phyloP scores from a whole-genome alignment of 2,113 vertebrate genomes.

The Nesogale talazaci region DNA sequence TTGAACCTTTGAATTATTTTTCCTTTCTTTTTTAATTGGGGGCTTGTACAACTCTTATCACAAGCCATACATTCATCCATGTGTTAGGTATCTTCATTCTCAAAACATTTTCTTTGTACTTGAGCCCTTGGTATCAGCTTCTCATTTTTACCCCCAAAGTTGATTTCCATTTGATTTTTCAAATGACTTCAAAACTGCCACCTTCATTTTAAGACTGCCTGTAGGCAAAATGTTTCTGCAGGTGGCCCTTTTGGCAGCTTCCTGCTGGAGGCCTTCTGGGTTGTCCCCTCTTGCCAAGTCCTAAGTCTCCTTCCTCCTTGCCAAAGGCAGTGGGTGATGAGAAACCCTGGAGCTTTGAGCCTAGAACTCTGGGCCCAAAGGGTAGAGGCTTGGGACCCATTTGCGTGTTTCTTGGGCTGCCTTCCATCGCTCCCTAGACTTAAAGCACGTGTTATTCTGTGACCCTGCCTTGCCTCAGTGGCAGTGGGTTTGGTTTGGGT shows the following conservation, averaged over 20 bases:
- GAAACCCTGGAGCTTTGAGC: constrained; percentile 16
- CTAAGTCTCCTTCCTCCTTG: constrained; percentile 53
- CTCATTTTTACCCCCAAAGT: too few relatives aligned
- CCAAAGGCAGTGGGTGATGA: constrained; percentile 57
- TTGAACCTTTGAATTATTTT: too few relatives aligned
- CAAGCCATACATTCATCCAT: too few relatives aligned
- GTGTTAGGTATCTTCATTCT: too few relatives aligned
- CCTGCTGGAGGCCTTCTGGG: constrained; percentile 70
- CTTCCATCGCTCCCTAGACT: background rate
- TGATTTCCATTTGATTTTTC: background rate
- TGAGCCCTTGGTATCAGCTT: too few relatives aligned
- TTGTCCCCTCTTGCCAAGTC: constrained; percentile 54
- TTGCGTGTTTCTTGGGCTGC: background rate
- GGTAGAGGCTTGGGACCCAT: background rate
- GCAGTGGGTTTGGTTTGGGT: too few relatives aligned
- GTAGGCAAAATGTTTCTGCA: constrained; percentile 40
- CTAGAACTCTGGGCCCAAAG: background rate
- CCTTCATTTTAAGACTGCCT: background rate
- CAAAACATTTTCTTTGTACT: too few relatives aligned
- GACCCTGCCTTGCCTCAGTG: too few relatives aligned
- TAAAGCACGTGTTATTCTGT: background rate
- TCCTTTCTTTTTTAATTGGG: too few relatives aligned
- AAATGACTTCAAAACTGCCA: background rate
- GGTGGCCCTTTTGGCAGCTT: constrained; percentile 57
- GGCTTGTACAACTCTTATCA: too few relatives aligned